Base-by-base conservation (phyloP, 2,797 vertebrate genomes). In the Lepilemur septentrionalis region DNA sequence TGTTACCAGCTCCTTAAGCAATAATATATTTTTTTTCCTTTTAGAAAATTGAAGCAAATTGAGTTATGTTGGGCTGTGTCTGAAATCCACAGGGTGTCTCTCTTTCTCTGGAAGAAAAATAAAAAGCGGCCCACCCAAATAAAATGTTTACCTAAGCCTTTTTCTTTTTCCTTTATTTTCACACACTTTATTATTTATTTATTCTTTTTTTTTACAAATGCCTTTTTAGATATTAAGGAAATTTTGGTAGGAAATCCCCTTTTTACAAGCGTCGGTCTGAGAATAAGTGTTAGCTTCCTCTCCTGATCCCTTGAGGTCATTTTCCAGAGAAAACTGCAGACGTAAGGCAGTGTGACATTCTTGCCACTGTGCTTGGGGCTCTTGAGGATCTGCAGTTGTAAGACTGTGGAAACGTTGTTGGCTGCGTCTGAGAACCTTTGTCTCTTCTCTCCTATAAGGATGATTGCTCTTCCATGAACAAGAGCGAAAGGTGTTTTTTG, bases 81-180 rank as follows among this genome's bases (percentile, higher is more conserved):
- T 93, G 89, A 85, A 95, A 94, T 96, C 97, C 96, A 96, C 95
- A 97, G 41, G 95, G 96, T 97, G 94, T 95, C 97, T 97, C 96
- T 95, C 90, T 97, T 95, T 96, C 96, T 97, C 73, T 97, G 55
- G 57, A 92, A 84, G 87, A 25, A 76, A 84, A 61, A 48, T 14
- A 61, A 46, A 41, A 10, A 63, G 61, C 32, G 35, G 17, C 32
- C 63, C 67, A 79, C 13, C n/a, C 83, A 72, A 80, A 50, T 55
- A 63, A 91, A 96, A 79, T 48, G 32, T 90, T 95, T 92, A 55
- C 43, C 50, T 63, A 89, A 85, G 80, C 23, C 52, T 76, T 96
- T 6, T 97, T 94, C 57, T 73, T 93, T 94, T n/a, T 13, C 10
- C 12, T 89, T 95, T 75, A 75, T 89, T 94, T 95, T 70, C n/a